Conservation (phyloP, 2,888 invertebrate genomes). For the Mechanitis messenoides region DNA sequence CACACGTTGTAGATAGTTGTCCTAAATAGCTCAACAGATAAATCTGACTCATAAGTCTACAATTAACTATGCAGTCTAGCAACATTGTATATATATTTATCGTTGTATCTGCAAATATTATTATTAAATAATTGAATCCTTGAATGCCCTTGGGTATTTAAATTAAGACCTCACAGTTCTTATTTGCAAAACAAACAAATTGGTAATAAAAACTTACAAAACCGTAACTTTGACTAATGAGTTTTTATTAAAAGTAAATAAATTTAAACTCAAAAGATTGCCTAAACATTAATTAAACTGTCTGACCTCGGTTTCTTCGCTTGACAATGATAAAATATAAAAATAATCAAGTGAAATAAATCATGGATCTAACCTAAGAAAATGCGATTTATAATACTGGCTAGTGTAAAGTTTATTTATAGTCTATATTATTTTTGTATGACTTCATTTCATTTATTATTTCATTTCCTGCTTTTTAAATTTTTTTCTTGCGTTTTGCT, state of each 20-base stretch:
- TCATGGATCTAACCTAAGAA: too few species aligned
- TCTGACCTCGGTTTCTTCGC: constrained; percentile 27
- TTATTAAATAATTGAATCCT: too few species aligned
- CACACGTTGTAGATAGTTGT: constrained; percentile 9
- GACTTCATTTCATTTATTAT: too few species aligned
- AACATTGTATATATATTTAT: constrained; percentile 1
- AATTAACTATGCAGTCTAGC: constrained; percentile 16
- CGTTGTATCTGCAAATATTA: too few species aligned
- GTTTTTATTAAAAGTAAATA: constrained; percentile 14
- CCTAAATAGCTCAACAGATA: constrained; percentile 22
- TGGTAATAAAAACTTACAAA: constrained; percentile 6
- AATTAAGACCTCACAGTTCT: neutral
- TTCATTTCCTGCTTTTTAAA: too few species aligned
- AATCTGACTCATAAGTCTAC: constrained; percentile 11
- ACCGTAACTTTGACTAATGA: constrained; percentile 9
- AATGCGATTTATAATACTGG: too few species aligned
- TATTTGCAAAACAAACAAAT: neutral
- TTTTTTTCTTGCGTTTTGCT: too few species aligned
- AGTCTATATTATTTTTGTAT: too few species aligned
- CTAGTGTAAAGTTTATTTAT: too few species aligned
- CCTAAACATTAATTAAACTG: constrained; percentile 25
- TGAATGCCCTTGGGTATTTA: too few species aligned
- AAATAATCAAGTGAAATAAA: constrained; percentile 8
- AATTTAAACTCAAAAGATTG: constrained; percentile 23
- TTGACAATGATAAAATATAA: constrained; percentile 30